Evolutionary conservation across 2,888 invertebrate species (phyloP).

Genomic region (Yponomeuta sedellus): DNA sequence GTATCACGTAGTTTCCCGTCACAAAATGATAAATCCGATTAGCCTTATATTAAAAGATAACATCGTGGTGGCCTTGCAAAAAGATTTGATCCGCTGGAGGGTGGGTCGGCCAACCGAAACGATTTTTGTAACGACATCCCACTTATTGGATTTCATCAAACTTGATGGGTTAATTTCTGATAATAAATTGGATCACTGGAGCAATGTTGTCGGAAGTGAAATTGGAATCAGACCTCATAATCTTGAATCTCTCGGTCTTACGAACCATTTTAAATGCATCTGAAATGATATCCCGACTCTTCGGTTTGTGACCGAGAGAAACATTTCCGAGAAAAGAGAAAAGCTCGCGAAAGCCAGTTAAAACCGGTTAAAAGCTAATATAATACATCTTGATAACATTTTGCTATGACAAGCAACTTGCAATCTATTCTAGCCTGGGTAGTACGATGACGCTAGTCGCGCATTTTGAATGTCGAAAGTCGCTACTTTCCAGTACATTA

Average conservation of each 20-base stretch:
- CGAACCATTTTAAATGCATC: neutral
- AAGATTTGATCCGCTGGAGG: slow-evolving; percentile 45
- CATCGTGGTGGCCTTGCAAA: slow-evolving; percentile 46
- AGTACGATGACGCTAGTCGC: too few species aligned
- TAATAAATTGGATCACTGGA: neutral
- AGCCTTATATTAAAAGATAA: slow-evolving; percentile 54
- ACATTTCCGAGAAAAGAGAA: too few species aligned
- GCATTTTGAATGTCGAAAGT: too few species aligned
- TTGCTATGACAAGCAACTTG: too few species aligned
- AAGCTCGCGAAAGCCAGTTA: too few species aligned
- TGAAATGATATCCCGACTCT: too few species aligned
- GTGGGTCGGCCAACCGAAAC: slow-evolving; percentile 27
- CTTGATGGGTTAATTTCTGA: slow-evolving; percentile 1
- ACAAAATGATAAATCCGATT: slow-evolving; percentile 20
- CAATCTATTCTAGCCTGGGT: too few species aligned
- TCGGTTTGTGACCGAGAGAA: too few species aligned
- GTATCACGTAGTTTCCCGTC: slow-evolving; percentile 2
- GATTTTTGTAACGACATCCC: neutral
- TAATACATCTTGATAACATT: too few species aligned
- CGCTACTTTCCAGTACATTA: too few species aligned
- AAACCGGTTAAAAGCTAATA: too few species aligned
- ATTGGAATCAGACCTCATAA: neutral
- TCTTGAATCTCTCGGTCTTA: neutral
- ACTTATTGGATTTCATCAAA: neutral
- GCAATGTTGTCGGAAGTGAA: neutral